phyloP scores from a whole-genome alignment of 2,888 invertebrate genomes.

The Hyposoter dolosus region DNA sequence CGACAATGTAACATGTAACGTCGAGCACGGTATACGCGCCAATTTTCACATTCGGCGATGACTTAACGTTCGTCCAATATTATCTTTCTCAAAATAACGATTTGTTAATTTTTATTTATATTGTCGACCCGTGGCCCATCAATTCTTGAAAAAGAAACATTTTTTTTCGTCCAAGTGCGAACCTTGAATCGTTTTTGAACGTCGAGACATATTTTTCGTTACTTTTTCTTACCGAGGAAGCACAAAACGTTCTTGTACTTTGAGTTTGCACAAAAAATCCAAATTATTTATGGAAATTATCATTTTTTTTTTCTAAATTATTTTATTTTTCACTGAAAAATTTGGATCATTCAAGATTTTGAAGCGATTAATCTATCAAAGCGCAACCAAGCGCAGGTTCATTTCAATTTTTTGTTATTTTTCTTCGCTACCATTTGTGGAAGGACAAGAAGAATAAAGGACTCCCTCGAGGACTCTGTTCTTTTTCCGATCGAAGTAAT shows the following conservation, averaged over 20 bases:
- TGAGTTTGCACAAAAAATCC: not conserved
- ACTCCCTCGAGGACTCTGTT: not conserved
- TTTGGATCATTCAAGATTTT: not conserved
- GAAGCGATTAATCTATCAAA: not conserved
- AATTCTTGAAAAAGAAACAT: not conserved
- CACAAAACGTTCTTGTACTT: not conserved
- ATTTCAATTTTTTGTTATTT: constrained; percentile 19
- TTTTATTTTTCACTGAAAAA: no score
- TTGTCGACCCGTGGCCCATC: not conserved
- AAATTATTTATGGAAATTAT: not conserved
- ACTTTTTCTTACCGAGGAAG: not conserved
- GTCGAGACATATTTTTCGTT: not conserved
- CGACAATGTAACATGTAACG: constrained; percentile 27
- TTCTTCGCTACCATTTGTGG: not conserved
- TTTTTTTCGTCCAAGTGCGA: not conserved
- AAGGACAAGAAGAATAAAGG: not conserved
- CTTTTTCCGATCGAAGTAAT: constrained; percentile 46
- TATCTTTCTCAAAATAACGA: not conserved
- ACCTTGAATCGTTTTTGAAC: not conserved
- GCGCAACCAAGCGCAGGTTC: not conserved
- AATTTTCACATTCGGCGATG: constrained; percentile 59
- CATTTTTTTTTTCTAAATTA: no score
- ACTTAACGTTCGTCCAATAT: constrained; percentile 32
- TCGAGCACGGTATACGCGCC: not conserved
- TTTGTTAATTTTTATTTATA: not conserved